Evolutionary conservation across 2,797 vertebrate genomes (phyloP), one percentile per base, ranked within the genome.

Genomic region (Pygocentrus nattereri): DNA sequence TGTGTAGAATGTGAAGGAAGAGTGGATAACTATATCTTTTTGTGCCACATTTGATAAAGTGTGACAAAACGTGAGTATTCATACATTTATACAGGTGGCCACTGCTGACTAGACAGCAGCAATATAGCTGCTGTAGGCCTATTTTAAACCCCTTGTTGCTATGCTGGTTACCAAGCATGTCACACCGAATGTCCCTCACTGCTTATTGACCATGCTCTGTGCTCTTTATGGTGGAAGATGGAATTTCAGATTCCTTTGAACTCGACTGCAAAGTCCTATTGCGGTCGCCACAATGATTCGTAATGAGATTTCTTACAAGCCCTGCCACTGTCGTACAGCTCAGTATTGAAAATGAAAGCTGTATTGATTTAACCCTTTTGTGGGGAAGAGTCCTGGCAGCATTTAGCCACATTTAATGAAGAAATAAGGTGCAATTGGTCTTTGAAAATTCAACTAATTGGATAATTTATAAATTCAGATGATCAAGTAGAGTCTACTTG

Each of bases 141-240:
- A 85, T 82, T 88, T 88, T 85, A 84, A 83, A 84, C 70, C 71
- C 70, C 21, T 30, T 70, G 84, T 86, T 88, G 85, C 82, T 86
- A 87, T 62, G 85, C 79, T 85, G 80, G 87, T 87, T 82, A 79
- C 82, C 59, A 79, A 81, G 82, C 74, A 73, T 30, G 31, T 71
- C 74, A 74, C 52, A 56, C 69, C 47, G 49, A 61, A 34, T 47
- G 59, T 82, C 67, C 70, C 52, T 76, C 73, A 25, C 25, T 49
- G 49, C 64, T 18, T 11, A 61, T 67, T 47, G 74, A 68, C 54
- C 56, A 34, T 54, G 12, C 38, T 56, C 19, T 71, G 73, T 38
- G 27, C 30, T 47, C 71, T 73, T 11, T 56, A 5, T 50, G 56
- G 41, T 34, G 31, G 72, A 74, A 19, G 67, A 50, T 44, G 30